A percentile compares a stretch with the other conserved stretches of the same genome.
phyloP scores from a whole-genome alignment of 2,888 invertebrate genomes.

The Andrena camellia region DNA sequence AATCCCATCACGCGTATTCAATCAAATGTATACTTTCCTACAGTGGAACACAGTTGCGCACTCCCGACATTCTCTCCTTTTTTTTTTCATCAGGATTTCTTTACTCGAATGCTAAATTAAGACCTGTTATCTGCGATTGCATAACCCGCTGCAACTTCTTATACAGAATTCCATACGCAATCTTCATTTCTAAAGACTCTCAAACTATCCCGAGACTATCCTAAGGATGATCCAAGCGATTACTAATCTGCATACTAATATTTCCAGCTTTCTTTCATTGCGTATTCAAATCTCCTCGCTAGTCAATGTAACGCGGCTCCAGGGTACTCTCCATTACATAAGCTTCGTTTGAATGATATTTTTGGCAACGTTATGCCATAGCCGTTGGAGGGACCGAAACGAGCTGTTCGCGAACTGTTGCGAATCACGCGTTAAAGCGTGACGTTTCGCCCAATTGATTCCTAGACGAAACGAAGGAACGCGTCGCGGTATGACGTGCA shows the following conservation, averaged over 20 bases:
- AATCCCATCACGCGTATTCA: too few species aligned
- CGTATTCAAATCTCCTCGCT: neutral
- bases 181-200: too few species aligned
- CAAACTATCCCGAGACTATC: too few species aligned
- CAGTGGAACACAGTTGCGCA: too few species aligned
- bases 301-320: neutral
- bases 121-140: neutral
- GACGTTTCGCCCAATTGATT: conserved; percentile 6
- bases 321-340: neutral
- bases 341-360: neutral
- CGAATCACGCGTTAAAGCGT: conserved; percentile 1
- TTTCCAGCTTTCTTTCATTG: neutral
- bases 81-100: too few species aligned
- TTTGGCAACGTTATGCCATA: neutral
- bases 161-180: neutral
- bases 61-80: too few species aligned
- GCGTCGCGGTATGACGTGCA: conserved; percentile 9
- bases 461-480: conserved; percentile 19
- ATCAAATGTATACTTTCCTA: too few species aligned
- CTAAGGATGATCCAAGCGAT: too few species aligned
- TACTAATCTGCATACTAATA: neutral
- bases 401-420: neutral
- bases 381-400: neutral
- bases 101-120: neutral
- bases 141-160: neutral